Percentiles rank a stretch among this genome's conserved stretches.
These are phyloP conservation scores for Megalops cyprinoides DNA, from an alignment of 2,797 vertebrate genomes.

Conservation along the genomic window DNA sequence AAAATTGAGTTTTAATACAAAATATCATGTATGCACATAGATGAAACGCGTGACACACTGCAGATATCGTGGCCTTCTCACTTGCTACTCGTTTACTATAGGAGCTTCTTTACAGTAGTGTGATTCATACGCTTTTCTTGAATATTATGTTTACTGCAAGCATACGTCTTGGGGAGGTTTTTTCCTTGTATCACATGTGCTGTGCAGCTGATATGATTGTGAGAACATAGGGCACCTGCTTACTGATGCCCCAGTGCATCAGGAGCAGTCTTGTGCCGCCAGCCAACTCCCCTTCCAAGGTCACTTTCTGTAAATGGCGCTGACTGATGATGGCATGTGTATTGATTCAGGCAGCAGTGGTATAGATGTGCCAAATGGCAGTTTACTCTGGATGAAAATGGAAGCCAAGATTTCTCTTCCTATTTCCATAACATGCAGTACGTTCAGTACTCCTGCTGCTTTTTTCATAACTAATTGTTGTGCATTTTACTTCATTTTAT, in stretches of 20 bases:
- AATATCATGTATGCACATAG: constrained; percentile 14
- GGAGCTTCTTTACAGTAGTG: background rate
- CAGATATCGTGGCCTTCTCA: background rate
- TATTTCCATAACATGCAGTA: background rate
- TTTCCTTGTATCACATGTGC: background rate
- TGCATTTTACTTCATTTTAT: background rate
- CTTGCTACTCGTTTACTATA: background rate
- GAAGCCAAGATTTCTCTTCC: background rate
- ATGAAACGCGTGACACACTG: background rate
- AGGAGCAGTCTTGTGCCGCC: too few species aligned
- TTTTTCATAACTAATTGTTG: background rate
- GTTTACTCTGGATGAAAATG: background rate
- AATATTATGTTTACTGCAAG: too few species aligned
- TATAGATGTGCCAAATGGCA: too few species aligned
- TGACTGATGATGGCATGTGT: background rate
- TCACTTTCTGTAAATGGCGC: background rate
- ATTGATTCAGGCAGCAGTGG: too few species aligned
- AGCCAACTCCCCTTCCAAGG: too few species aligned
- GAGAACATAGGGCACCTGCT: background rate
- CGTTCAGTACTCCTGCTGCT: too few species aligned
- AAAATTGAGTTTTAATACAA: background rate
- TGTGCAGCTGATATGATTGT: background rate
- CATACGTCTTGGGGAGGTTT: background rate
- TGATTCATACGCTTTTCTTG: background rate
- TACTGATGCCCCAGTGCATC: background rate